Base-by-base conservation (phyloP, 2,888 invertebrate genomes). In the Anthrax anthrax region DNA sequence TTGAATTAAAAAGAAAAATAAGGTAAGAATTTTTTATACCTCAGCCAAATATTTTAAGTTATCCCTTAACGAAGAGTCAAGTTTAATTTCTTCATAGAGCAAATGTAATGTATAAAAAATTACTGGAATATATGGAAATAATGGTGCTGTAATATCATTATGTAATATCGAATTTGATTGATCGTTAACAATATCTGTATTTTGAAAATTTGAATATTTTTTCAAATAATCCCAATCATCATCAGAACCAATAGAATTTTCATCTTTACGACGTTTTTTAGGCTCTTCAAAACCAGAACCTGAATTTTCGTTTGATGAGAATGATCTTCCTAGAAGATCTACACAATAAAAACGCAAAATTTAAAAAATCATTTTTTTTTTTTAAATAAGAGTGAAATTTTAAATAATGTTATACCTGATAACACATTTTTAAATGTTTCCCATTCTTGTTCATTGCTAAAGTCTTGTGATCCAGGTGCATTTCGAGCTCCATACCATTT, bases 401-500 rank as follows among this genome's bases (percentile, higher is more conserved):
- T 14, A 32, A 18, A 23, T 23, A 6, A 23, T 43, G 23, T 13
- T 59, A 59, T 59, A 72, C 73, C 70, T 27, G 77, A 70, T 19
- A 84, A 55, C 36, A 79, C 71, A 46, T 62, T 63, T 27, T 70
- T 75, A 64, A 91, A 91, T 64, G 84, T 76, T 8, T 76, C 70
- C 87, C 89, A 89, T 62, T 91, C 90, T 55, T 84, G 79, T 48
- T 76, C 74, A 0, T 78, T 75, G 10, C 81, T 81, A 23, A 85
- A 73, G 59, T 88, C 82, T 54, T 79, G 77, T 0, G 84, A 79
- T 2, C 92, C 92, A 0, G 92, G 88, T 0, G 89, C 84, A 72
- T 94, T 92, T 50, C 90, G 72, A 0, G 80, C 77, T 1, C 85
- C 81, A 63, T 91, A 95, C 94, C 94, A 95, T 59, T 83, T 64